Base-by-base conservation (phyloP, 2,888 invertebrate genomes). In the Epirrita christyi region DNA sequence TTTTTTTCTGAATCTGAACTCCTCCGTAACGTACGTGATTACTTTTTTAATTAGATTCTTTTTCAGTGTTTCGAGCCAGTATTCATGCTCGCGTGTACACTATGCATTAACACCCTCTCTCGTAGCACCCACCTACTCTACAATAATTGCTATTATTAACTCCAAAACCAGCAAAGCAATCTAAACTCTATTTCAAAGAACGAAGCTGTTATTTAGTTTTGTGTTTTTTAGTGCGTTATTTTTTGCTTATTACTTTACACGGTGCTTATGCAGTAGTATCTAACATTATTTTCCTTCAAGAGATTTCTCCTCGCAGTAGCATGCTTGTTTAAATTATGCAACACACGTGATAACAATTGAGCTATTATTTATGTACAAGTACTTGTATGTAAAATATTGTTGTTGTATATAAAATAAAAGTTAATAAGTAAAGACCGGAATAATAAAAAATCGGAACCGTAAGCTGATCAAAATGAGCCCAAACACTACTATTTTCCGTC, bases 141-240 rank as follows among this genome's bases (percentile, higher is more conserved):
- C 69, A 66, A 74, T 81, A 78, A 81, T 81, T 81, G 73, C 69
- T 72, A 71, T 72, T 81, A 78, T 78, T 72, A 78, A 75, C 64
- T 66, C 28, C 15, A 53, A 42, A 58, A 54, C 37, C 37, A 43
- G 40, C 68, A 64, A 58, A 44, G 56, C 9, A 74, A 58, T 68
- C 29, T 66, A 42, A 56, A 70, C 74, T 63, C 55, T 78, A 71
- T 66, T 15, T 4, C 28, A 11, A 11, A 9, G 1, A 0, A 0
- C 40, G 58, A 69, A 61, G 63, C 68, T 54, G 51, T 38, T 44
- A 50, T 67, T 66, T 70, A 47, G 27, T 32, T 37, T 38, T n/a
- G 37, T n/a, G n/a, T 37, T 28, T 9, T 27, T 10, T 6, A 40
- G 44, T 37, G 59, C 54, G 52, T 45, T 70, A n/a, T 21, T 21